Evolutionary conservation across 53 echinoderm and acorn worm genomes (phyloP).

Genomic region (Paracentrotus lividus): DNA sequence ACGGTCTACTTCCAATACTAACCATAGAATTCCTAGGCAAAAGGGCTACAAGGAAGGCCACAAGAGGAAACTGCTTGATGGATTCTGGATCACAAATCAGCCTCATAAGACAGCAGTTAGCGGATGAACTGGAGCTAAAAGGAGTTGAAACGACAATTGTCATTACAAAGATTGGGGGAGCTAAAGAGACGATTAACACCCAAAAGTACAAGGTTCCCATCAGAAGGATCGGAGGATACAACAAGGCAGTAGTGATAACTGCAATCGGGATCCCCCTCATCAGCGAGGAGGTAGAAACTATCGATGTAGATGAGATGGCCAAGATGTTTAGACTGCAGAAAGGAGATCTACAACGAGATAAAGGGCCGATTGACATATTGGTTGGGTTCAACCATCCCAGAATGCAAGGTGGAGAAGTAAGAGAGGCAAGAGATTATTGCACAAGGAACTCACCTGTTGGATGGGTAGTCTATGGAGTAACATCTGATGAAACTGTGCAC

Average conservation of each 20-base stretch:
- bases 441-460: conserved; percentile 70
- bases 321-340: background rate
- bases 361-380: background rate
- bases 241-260: background rate
- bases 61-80: too few species aligned
- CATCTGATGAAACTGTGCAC: background rate
- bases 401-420: too few species aligned
- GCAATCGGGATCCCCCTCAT: conserved; percentile 56
- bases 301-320: background rate
- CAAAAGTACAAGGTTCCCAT: conserved; percentile 52
- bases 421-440: too few species aligned
- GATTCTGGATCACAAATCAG: background rate
- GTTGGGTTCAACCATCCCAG: background rate
- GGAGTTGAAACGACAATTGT: background rate
- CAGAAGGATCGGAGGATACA: too few species aligned
- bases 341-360: background rate
- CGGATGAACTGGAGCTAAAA: background rate
- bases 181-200: conserved; percentile 59
- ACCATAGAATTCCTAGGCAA: background rate
- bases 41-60: too few species aligned
- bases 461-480: conserved; percentile 66
- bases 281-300: conserved; percentile 56
- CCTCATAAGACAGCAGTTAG: background rate
- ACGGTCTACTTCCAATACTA: background rate
- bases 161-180: conserved; percentile 73